phyloP scores from a whole-genome alignment of 2,888 invertebrate genomes.

The Notodromas monacha region DNA sequence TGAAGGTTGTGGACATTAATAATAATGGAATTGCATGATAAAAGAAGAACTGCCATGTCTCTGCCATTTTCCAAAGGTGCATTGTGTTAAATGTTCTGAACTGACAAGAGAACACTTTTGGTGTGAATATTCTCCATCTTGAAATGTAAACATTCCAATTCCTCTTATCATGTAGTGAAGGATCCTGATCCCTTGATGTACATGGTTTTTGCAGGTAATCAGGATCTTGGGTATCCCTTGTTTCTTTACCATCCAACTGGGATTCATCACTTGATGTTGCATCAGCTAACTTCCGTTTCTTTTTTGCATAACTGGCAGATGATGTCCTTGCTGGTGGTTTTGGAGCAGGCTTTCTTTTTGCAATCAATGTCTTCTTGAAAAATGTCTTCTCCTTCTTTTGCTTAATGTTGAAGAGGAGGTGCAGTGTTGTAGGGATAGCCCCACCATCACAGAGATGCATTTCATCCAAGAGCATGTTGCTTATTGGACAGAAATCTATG shows the following conservation, averaged over 20 bases:
- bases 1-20: constrained; percentile 4
- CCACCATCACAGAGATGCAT: constrained; percentile 2
- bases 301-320: constrained; percentile 2
- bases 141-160: constrained; percentile 2
- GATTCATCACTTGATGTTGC: constrained; percentile 4
- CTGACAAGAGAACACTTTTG: constrained; percentile 2
- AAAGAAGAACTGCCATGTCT: constrained; percentile 4
- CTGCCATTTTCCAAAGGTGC: constrained; percentile 4
- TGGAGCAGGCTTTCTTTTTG: constrained; percentile 4
- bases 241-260: constrained; percentile 1
- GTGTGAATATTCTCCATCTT: constrained; percentile 2
- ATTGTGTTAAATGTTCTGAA: constrained; percentile 2
- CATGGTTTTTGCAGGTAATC: constrained; percentile 2
- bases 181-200: constrained; percentile 2
- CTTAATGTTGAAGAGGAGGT: constrained; percentile 4
- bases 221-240: constrained; percentile 2
- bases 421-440: constrained; percentile 4
- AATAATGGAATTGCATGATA: constrained; percentile 2
- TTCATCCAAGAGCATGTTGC: constrained; percentile 2
- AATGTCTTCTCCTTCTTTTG: constrained; percentile 2
- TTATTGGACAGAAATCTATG: constrained; percentile 1
- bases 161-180: constrained; percentile 4
- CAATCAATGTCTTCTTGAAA: background rate
- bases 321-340: constrained; percentile 2
- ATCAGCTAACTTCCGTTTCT: constrained; percentile 4